Evolutionary conservation across 2,888 invertebrate genomes (phyloP).

Genomic region (Unio pictorum): DNA sequence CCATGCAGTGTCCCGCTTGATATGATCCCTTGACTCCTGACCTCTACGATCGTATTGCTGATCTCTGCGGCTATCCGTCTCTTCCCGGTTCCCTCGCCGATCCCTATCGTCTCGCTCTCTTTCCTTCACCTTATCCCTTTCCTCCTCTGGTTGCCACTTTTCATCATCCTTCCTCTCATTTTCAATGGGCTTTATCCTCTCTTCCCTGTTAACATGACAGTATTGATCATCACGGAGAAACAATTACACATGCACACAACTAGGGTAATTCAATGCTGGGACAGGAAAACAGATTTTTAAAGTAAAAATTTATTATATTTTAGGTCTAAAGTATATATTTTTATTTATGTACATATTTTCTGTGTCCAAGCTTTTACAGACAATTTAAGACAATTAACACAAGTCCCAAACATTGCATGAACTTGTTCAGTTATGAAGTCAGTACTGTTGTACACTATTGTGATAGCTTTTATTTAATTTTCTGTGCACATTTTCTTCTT

Average conservation of each 20-base stretch:
- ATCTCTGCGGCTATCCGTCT: not conserved
- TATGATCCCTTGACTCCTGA: conserved; percentile 16
- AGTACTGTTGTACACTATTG: too few species aligned
- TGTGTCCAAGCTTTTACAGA: too few species aligned
- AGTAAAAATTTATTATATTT: not conserved
- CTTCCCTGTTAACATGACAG: conserved; percentile 19
- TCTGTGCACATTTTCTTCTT: too few species aligned
- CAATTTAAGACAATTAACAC: too few species aligned
- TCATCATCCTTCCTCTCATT: conserved; percentile 21
- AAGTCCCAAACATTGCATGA: too few species aligned
- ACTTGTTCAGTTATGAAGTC: too few species aligned
- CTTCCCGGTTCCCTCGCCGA: conserved; percentile 7
- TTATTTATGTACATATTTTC: too few species aligned
- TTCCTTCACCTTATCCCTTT: conserved; percentile 20
- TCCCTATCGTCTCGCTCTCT: conserved; percentile 18
- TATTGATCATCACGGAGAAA: not conserved
- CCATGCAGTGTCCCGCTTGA: conserved; percentile 20
- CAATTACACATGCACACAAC: not conserved
- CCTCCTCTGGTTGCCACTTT: conserved; percentile 4
- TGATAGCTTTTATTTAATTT: too few species aligned
- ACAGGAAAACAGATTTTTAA: not conserved
- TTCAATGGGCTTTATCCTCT: conserved; percentile 10
- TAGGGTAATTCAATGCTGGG: not conserved
- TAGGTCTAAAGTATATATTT: too few species aligned
- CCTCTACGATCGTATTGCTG: conserved; percentile 3